Evolutionary conservation across 1,140 invertebrate genomes (phyloP).

Genomic region (Diprion similis): DNA sequence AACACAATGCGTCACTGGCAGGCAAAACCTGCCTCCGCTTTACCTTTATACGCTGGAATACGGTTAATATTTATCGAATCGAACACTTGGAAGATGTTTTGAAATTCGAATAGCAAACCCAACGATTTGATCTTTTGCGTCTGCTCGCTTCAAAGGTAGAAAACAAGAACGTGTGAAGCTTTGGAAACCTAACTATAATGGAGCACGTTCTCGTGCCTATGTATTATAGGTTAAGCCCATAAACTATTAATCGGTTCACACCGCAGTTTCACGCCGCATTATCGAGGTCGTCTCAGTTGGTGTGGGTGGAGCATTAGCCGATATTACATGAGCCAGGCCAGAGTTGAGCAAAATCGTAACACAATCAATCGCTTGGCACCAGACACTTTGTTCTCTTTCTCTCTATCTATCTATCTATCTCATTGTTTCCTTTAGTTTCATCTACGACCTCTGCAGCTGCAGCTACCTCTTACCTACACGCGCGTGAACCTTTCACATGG

Average conservation of each 20-base stretch:
- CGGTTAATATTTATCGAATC: slow-evolving; percentile 1
- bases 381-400: not conserved
- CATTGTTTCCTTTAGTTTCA: not conserved
- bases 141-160: not conserved
- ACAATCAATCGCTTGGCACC: too few species aligned
- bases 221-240: slow-evolving; percentile 8
- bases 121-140: too few species aligned
- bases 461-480: not conserved
- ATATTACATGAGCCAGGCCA: too few species aligned
- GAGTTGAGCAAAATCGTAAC: too few species aligned
- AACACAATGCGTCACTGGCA: not conserved
- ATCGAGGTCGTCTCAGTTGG: too few species aligned
- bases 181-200: not conserved
- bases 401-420: not conserved
- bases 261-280: not conserved
- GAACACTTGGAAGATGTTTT: not conserved
- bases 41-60: not conserved
- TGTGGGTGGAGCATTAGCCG: too few species aligned
- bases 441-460: not conserved
- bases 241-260: slow-evolving; percentile 11
- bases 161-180: not conserved
- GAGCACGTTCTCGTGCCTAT: slow-evolving; percentile 10
- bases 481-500: not conserved
- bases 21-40: not conserved
- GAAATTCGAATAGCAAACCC: not conserved